phyloP scores from a whole-genome alignment of 2,113 vertebrate species.

The Pholis gunnellus region DNA sequence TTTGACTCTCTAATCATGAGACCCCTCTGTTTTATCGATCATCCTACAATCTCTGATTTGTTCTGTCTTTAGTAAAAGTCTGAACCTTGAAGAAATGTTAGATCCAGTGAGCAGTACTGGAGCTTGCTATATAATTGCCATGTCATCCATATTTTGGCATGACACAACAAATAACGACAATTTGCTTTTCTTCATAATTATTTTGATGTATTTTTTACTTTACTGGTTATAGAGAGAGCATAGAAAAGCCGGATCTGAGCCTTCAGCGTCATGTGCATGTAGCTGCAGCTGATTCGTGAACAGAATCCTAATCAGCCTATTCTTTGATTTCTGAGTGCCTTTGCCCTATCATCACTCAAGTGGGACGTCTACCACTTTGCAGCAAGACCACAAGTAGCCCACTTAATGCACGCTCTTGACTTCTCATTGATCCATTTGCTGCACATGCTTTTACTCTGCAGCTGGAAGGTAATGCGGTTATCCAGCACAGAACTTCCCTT shows the following conservation, averaged over 20 bases:
- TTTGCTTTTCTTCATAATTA: neutral
- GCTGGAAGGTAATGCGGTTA: constrained; percentile 27
- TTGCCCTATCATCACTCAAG: constrained; percentile 33
- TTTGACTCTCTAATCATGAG: constrained; percentile 28
- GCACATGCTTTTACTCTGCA: constrained; percentile 26
- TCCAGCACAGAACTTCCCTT: constrained; percentile 28
- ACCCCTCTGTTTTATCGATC: constrained; percentile 26
- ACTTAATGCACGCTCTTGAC: constrained; percentile 62
- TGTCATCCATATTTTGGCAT: neutral
- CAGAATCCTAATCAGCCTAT: constrained; percentile 28
- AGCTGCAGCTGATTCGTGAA: neutral
- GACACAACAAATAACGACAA: neutral
- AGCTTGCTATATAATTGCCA: neutral
- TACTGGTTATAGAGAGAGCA: neutral
- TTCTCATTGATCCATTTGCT: constrained; percentile 54
- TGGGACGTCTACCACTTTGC: constrained; percentile 30
- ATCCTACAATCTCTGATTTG: constrained; percentile 7
- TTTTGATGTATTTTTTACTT: neutral
- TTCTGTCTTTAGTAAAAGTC: constrained; percentile 4
- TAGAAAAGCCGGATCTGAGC: neutral
- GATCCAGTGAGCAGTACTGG: neutral
- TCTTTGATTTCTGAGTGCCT: constrained; percentile 36
- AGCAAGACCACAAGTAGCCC: constrained; percentile 44
- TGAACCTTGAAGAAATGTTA: constrained; percentile 1
- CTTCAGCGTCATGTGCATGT: neutral